Evolutionary conservation across 2,113 vertebrate species (phyloP), one percentile per base, ranked within the genome.

Genomic region (Ailurus styani): DNA sequence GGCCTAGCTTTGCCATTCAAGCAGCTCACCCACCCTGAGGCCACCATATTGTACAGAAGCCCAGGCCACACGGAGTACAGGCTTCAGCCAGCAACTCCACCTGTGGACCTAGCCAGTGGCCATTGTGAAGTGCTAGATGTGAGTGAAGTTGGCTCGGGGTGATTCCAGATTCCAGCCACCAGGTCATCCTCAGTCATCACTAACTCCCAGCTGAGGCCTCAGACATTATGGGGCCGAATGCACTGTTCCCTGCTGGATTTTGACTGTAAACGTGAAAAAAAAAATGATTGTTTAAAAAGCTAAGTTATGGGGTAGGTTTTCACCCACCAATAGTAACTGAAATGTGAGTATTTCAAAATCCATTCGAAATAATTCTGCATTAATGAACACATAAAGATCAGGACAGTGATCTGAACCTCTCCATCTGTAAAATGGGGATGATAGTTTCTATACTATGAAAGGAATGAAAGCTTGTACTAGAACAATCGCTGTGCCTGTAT

Each of bases 401-500:
- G 40, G 3, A 18, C 9, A 29, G 31, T n/a, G 3, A 55, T 95
- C 31, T 78, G 66, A 95, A 75, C 37, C 15, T 87, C 54, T 75
- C 45, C 83, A 5, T 62, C 60, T 73, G 3, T 54, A 62, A 78
- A 93, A 93, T 50, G 8, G n/a, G 42, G n/a, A 73, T 40, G 45
- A 42, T n/a, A 20, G 1, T 93, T 81, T 95, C 86, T 85, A 2
- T 42, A 64, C 60, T 62, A 93, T 57, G 62, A 68, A 91, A 31
- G 40, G 55, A 77, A 66, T 11, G 20, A 42, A 70, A 77, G 18
- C 6, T 15, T 37, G 2, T 18, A 40, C 78, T 37, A 6, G 81
- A 62, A 27, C 50, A 47, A 8, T 45, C 11, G 21, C 12, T 57
- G 18, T 31, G 42, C 34, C 52, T 42, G 29, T 21, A 21, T 23